phyloP scores from a whole-genome alignment of 1,140 invertebrate species.

The Mya arenaria region DNA sequence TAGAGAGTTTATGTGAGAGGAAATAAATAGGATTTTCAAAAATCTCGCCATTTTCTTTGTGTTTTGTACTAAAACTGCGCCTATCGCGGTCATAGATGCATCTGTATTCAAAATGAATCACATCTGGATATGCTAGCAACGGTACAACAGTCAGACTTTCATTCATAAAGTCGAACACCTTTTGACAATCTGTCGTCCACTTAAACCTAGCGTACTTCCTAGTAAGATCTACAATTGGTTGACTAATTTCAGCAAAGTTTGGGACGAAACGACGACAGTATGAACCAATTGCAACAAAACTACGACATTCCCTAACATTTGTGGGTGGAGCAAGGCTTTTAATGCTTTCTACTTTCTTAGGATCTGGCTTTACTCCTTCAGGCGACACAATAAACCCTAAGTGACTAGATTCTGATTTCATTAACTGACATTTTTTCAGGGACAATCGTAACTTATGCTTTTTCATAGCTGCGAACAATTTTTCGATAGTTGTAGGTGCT shows the following conservation, averaged over 20 bases:
- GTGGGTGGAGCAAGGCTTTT: neutral
- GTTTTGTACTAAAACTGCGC: no score
- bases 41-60: no score
- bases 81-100: no score
- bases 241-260: slow-evolving; percentile 53
- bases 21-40: no score
- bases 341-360: slow-evolving; percentile 7
- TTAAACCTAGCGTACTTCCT: slow-evolving; percentile 36
- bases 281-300: slow-evolving; percentile 52
- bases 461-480: neutral
- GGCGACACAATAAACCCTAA: neutral
- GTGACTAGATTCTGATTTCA: neutral
- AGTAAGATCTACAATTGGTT: slow-evolving; percentile 44
- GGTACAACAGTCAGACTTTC: slow-evolving; percentile 15
- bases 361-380: slow-evolving; percentile 7
- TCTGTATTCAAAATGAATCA: no score
- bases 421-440: slow-evolving; percentile 52
- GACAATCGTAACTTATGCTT: slow-evolving; percentile 30
- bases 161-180: slow-evolving; percentile 46
- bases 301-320: slow-evolving; percentile 10
- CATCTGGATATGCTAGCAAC: slow-evolving; percentile 22
- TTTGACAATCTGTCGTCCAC: slow-evolving; percentile 31
- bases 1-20: no score
- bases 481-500: neutral
- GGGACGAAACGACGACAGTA: slow-evolving; percentile 62